Conservation (phyloP, 2,113 vertebrate species). For the Engraulis encrasicolus region DNA sequence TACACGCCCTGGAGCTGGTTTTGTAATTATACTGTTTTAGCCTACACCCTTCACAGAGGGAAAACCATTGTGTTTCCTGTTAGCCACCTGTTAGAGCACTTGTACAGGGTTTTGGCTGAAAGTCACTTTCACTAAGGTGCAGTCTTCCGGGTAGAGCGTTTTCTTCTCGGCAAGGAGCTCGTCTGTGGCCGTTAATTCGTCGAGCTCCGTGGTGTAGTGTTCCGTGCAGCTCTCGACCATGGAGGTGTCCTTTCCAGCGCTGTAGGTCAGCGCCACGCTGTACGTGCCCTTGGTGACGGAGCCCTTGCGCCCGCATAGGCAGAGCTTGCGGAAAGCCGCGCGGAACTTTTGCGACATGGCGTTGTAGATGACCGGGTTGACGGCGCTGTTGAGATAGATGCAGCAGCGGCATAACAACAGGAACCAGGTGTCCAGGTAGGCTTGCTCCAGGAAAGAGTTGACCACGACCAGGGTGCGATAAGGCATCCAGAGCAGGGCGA, state of each 20-base stretch:
- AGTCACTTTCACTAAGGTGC: conserved; percentile 75
- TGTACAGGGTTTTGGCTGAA: conserved; percentile 55
- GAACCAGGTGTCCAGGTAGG: conserved; percentile 94
- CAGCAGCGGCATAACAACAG: conserved; percentile 93
- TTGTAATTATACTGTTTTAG: too few species aligned
- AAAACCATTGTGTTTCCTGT: neutral
- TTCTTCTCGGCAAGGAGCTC: conserved; percentile 79
- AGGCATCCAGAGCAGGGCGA: conserved; percentile 95
- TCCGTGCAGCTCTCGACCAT: conserved; percentile 78
- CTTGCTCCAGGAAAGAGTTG: conserved; percentile 89
- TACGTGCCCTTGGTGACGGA: conserved; percentile 76
- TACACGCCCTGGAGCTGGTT: neutral
- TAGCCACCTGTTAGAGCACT: conserved; percentile 26
- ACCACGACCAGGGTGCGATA: conserved; percentile 96
- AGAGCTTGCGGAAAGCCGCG: conserved; percentile 93
- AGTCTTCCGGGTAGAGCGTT: conserved; percentile 72
- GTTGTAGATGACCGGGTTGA: conserved; percentile 97
- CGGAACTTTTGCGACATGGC: conserved; percentile 99
- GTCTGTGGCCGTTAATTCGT: conserved; percentile 84
- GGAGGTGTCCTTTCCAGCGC: conserved; percentile 84
- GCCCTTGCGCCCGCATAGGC: conserved; percentile 79
- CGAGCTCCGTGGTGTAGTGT: conserved; percentile 88
- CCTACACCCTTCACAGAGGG: neutral
- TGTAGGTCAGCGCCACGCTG: conserved; percentile 85
- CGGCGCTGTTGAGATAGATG: conserved; percentile 95